These are phyloP conservation scores for Ardeotis arabs DNA, from an alignment of 2,113 vertebrate genomes.

Conservation along the genomic window DNA sequence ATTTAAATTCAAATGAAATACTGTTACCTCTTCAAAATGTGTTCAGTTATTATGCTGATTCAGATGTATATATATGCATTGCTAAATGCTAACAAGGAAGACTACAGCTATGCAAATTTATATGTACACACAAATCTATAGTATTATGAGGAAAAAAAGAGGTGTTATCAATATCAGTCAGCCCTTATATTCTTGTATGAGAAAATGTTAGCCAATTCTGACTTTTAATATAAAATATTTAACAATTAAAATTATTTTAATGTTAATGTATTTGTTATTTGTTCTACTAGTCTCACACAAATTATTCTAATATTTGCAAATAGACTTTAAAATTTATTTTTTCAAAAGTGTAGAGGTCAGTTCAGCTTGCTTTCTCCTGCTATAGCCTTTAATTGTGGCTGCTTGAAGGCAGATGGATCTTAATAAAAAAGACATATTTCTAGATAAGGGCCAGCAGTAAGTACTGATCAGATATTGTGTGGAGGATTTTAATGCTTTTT, in stretches of 20 bases:
- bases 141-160: neutral
- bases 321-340: neutral
- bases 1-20: constrained; percentile 67
- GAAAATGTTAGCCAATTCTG: neutral
- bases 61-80: neutral
- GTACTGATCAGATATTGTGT: neutral
- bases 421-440: neutral
- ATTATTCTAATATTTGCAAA: neutral
- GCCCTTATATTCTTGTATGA: neutral
- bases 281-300: neutral
- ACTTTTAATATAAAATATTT: neutral
- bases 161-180: neutral
- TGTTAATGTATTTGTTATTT: neutral
- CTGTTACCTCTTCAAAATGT: constrained; percentile 22
- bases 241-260: neutral
- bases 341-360: neutral
- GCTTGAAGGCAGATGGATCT: neutral
- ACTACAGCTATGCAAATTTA: neutral
- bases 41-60: constrained; percentile 2
- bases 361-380: neutral
- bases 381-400: neutral
- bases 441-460: neutral
- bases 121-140: neutral
- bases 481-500: neutral
- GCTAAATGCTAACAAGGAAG: neutral